Evolutionary conservation across 53 echinoderm and acorn worm species (phyloP).

Genomic region (Stichopus horrens): DNA sequence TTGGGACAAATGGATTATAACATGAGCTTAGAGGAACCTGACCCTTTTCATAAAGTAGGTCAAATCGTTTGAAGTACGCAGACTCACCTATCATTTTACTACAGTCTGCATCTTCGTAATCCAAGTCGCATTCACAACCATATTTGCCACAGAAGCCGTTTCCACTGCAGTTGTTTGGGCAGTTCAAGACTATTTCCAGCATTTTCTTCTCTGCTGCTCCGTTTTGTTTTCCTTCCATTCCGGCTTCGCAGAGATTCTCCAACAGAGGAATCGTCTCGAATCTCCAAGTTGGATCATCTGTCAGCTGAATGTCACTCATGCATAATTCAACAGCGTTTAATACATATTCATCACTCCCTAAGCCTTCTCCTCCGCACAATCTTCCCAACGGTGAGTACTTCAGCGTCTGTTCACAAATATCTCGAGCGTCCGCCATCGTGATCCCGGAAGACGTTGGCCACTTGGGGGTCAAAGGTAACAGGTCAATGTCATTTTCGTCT

Average conservation of each 20-base stretch:
- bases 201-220: background rate
- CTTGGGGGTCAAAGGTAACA: conserved; percentile 53
- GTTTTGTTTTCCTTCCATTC: conserved; percentile 58
- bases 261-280: conserved; percentile 73
- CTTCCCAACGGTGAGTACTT: conserved; percentile 67
- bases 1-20: no score
- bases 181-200: conserved; percentile 56
- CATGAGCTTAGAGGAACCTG: no score
- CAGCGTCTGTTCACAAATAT: conserved; percentile 70
- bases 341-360: conserved; percentile 78
- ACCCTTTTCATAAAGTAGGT: no score
- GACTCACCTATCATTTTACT: conserved; percentile 60
- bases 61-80: no score
- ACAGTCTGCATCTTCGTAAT: conserved; percentile 67
- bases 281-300: conserved; percentile 87
- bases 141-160: conserved; percentile 70
- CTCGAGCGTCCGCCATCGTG: conserved; percentile 71
- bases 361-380: conserved; percentile 59
- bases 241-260: conserved; percentile 91
- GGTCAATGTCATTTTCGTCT: conserved; percentile 66
- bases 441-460: conserved; percentile 94
- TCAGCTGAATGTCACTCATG: conserved; percentile 80
- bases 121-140: conserved; percentile 75
- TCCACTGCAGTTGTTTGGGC: conserved; percentile 82
- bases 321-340: conserved; percentile 88